phyloP scores from a whole-genome alignment of 2,113 vertebrate species.

The Megaptera novaeangliae region DNA sequence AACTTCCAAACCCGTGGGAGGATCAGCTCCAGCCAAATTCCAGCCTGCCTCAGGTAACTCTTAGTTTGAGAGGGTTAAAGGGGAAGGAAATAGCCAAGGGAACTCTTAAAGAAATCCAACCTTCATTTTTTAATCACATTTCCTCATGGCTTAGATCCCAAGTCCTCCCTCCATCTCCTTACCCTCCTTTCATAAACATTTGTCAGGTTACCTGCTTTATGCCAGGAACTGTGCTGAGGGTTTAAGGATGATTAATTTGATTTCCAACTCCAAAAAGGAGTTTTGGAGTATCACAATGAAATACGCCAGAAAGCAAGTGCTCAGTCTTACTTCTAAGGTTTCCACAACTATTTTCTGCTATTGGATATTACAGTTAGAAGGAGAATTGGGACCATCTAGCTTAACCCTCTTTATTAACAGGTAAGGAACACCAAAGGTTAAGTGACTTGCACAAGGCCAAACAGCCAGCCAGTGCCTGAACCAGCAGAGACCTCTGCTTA shows the following conservation, averaged over 20 bases:
- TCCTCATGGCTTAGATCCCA: background rate
- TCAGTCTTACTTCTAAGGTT: constrained; percentile 14
- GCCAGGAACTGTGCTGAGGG: background rate
- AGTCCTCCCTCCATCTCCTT: background rate
- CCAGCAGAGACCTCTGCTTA: background rate
- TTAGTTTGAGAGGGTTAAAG: background rate
- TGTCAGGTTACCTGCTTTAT: background rate
- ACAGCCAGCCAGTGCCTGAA: background rate
- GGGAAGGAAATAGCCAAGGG: background rate
- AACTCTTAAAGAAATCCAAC: background rate
- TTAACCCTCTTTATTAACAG: background rate
- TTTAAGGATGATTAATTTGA: background rate
- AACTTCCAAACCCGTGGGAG: constrained; percentile 80
- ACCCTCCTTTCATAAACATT: background rate
- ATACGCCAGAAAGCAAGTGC: background rate
- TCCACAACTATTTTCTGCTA: background rate
- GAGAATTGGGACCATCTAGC: background rate
- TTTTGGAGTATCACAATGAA: background rate
- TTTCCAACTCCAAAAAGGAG: background rate
- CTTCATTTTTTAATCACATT: background rate
- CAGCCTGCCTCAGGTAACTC: constrained; percentile 84
- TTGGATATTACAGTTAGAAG: background rate
- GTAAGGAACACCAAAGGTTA: background rate
- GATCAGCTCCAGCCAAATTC: constrained; percentile 80
- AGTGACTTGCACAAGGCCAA: background rate